These are phyloP conservation scores for Anguilla megastoma DNA, from an alignment of 2,797 vertebrate species.

Conservation along the genomic window DNA sequence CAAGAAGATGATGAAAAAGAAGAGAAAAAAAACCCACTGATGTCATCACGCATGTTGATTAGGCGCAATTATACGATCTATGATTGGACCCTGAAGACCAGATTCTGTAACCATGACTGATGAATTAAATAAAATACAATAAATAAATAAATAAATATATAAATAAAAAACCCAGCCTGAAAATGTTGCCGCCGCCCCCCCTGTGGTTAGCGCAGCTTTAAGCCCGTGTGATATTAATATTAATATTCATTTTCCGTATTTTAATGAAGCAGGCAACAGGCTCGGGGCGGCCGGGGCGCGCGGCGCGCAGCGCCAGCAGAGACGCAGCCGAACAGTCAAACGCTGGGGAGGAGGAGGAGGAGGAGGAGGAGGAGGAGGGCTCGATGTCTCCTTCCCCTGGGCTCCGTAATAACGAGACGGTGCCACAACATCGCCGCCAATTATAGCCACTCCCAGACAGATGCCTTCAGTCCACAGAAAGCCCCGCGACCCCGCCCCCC, in stretches of 20 bases:
- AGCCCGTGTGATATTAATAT: constrained; percentile 69
- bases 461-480: constrained; percentile 71
- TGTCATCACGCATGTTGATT: constrained; percentile 46
- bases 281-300: constrained; percentile 58
- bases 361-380: background rate
- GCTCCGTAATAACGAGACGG: constrained; percentile 76
- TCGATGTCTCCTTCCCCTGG: constrained; percentile 73
- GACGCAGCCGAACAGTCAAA: constrained; percentile 75
- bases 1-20: background rate
- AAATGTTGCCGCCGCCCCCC: constrained; percentile 3
- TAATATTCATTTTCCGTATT: constrained; percentile 74
- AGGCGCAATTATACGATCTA: constrained; percentile 43
- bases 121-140: constrained; percentile 37
- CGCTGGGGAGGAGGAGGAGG: constrained; percentile 62
- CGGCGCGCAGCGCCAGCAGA: constrained; percentile 71
- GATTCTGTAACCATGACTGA: constrained; percentile 52
- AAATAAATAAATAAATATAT: constrained; percentile 21
- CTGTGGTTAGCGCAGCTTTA: constrained; percentile 51
- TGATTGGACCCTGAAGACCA: constrained; percentile 45
- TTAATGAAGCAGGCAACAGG: constrained; percentile 71
- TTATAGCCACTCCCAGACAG: constrained; percentile 74
- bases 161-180: too few relatives aligned
- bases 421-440: constrained; percentile 72
- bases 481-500: constrained; percentile 17
- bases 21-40: background rate